Evolutionary conservation across 2,888 invertebrate genomes (phyloP), one percentile per base, ranked within the genome.

Genomic region (Myopa tessellatipennis): DNA sequence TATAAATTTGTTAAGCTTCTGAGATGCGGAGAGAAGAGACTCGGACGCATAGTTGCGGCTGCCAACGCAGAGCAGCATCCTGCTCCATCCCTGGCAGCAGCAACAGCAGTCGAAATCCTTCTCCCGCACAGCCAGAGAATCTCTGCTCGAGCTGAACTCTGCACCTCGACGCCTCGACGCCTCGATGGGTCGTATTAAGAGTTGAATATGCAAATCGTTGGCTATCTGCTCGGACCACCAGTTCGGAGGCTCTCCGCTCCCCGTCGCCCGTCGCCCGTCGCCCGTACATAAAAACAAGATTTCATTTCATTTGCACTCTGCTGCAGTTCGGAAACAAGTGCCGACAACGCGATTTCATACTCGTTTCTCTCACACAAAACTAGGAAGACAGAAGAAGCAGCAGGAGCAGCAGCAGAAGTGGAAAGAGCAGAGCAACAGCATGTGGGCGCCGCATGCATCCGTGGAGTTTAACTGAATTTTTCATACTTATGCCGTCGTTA

Each of bases 391-490:
- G 38, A 36, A 14, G 5, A 36, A 14, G 65, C 16, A 38, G 34
- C 38, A 34, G 34, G 61, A 34, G 61, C 6, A 10, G 26, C 14
- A 12, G 52, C 52, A 12, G 52, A 14, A 52, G 52, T 8, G 52
- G 14, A 8, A 61, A 26, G 34, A 65, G 14, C 2, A 36, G 36
- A 36, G 38, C 36, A 5, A n/a, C 14, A 36, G 36, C 55, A n/a
- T 55, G 55, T 55, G 55, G 14, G 55, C 16, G n/a, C 10, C 3
- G 61, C 10, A 65, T 34, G 63, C 7, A 3, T 14, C 1, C 16
- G 65, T 34, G 38, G 4, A 38, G 16, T 36, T 36, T 38, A 65
- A 36, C 65, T 65, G 74, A 65, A 74, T 74, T 65, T 74, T 74
- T 74, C 34, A 74, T 74, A 38, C 50, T 16, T 18, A n/a, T 55